Evolutionary conservation across 1,140 invertebrate species (phyloP).

Genomic region (Plectrocnemia conspersa): DNA sequence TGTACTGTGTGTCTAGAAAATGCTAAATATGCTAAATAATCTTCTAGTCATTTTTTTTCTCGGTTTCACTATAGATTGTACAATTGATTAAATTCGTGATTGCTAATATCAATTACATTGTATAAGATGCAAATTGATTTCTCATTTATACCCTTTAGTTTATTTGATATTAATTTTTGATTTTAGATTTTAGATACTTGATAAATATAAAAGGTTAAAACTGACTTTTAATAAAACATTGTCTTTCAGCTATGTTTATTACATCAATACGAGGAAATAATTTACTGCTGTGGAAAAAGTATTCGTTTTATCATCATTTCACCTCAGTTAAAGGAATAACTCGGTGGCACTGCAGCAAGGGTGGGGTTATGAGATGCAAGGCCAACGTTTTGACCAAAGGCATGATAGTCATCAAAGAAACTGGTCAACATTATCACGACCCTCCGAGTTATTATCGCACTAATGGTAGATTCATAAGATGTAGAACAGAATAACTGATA

Average conservation of each 20-base stretch:
- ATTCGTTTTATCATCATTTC: not conserved
- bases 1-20: not conserved
- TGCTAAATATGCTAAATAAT: not conserved
- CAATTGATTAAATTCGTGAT: not conserved
- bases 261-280: not conserved
- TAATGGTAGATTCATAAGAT: too few species aligned
- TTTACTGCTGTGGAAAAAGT: not conserved
- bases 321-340: not conserved
- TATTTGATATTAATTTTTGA: not conserved
- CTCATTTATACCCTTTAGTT: not conserved
- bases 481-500: not conserved
- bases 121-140: not conserved
- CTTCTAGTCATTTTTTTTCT: not conserved
- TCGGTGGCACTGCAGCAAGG: not conserved
- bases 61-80: not conserved
- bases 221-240: not conserved
- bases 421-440: not conserved
- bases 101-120: not conserved
- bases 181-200: not conserved
- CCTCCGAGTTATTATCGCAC: too few species aligned
- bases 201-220: not conserved
- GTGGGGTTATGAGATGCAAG: not conserved
- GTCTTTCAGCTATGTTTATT: slow-evolving; percentile 2
- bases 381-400: not conserved
- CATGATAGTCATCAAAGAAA: not conserved